Evolutionary conservation across 2,113 vertebrate species (phyloP).

Genomic region (Chloropsis hardwickii): DNA sequence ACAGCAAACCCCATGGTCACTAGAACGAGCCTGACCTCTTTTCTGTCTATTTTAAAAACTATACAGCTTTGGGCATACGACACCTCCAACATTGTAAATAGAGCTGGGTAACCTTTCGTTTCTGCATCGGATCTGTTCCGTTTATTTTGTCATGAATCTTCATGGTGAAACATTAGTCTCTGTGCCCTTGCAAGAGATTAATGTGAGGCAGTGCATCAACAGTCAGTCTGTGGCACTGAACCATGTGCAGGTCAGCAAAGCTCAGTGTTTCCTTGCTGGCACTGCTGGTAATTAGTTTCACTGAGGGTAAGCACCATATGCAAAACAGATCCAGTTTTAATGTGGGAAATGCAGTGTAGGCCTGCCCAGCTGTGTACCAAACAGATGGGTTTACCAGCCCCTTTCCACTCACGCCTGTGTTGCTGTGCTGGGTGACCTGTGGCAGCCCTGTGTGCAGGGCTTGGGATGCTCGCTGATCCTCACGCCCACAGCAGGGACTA

Average conservation of each 20-base stretch:
- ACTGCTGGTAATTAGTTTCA: not conserved
- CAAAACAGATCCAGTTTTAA: not conserved
- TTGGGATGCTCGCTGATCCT: not conserved
- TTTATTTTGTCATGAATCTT: not conserved
- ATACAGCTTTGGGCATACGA: not conserved
- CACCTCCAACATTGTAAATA: not conserved
- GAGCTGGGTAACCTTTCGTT: not conserved
- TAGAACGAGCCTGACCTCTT: not conserved
- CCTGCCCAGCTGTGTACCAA: not conserved
- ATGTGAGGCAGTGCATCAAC: not conserved
- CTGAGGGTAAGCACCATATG: not conserved
- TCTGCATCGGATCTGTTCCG: not conserved
- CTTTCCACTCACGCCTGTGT: not conserved
- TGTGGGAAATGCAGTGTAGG: not conserved
- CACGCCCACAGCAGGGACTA: not conserved
- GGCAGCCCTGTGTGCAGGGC: not conserved
- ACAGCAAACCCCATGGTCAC: not conserved
- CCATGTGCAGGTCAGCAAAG: not conserved
- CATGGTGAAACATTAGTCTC: not conserved
- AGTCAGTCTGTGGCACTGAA: not conserved
- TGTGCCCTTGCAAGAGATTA: not conserved
- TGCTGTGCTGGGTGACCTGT: not conserved
- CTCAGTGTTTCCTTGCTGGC: not conserved
- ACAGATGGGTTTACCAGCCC: not conserved
- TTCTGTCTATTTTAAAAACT: not conserved